Percentiles rank a stretch among this genome's conserved stretches.
Evolutionary conservation across 1,140 invertebrate genomes (phyloP).

Genomic region (Cephus cinctus): DNA sequence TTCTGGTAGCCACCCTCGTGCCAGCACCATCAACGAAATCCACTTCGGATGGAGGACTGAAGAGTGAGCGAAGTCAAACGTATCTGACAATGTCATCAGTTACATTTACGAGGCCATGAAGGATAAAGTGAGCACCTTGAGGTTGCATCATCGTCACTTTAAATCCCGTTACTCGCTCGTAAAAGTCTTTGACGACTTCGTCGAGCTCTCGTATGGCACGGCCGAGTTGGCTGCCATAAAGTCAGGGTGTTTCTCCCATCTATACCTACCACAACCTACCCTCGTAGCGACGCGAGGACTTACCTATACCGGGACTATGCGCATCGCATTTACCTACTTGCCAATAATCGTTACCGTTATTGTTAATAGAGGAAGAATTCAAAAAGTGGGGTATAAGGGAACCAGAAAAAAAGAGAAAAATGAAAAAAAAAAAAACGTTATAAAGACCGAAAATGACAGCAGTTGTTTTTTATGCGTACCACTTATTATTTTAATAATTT

Average conservation of each 20-base stretch:
- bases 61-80: slow-evolving; percentile 39
- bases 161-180: slow-evolving; percentile 58
- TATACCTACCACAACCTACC: background rate
- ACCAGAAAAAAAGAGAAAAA: too few species aligned
- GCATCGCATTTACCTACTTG: slow-evolving; percentile 46
- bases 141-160: slow-evolving; percentile 59
- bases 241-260: slow-evolving; percentile 37
- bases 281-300: slow-evolving; percentile 10
- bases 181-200: slow-evolving; percentile 58
- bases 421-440: too few species aligned
- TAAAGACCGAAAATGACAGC: too few species aligned
- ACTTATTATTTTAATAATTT: too few species aligned
- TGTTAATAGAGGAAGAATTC: too few species aligned
- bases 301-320: slow-evolving; percentile 37
- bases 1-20: slow-evolving; percentile 20
- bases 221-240: slow-evolving; percentile 48
- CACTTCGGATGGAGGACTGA: slow-evolving; percentile 20
- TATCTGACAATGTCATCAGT: slow-evolving; percentile 56
- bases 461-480: too few species aligned
- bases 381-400: too few species aligned
- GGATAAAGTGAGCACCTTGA: slow-evolving; percentile 57
- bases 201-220: slow-evolving; percentile 36
- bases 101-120: slow-evolving; percentile 57
- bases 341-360: slow-evolving; percentile 42
- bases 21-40: slow-evolving; percentile 17